Percentiles rank a stretch among this genome's conserved stretches.
phyloP scores from a whole-genome alignment of 2,888 invertebrate genomes.

The Coelinius sp. region DNA sequence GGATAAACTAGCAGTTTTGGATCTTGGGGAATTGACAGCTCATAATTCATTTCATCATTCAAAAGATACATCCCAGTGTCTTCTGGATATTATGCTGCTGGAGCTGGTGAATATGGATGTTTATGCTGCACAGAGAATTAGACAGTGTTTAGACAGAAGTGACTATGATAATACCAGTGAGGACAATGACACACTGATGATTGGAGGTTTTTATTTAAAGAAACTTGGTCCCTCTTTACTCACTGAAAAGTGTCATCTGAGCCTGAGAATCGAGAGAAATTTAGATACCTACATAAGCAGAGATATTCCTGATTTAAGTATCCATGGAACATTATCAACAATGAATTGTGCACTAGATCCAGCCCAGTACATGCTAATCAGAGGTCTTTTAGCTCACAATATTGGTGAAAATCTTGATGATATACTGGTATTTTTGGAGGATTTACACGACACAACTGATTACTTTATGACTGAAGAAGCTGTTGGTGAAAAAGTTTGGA shows the following conservation, averaged over 20 bases:
- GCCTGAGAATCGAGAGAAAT: constrained; percentile 87
- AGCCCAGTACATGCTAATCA: constrained; percentile 88
- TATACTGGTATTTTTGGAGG: constrained; percentile 67
- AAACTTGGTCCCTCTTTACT: constrained; percentile 80
- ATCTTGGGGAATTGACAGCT: constrained; percentile 84
- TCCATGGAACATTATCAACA: constrained; percentile 88
- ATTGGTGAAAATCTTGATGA: constrained; percentile 88
- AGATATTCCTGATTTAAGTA: constrained; percentile 81
- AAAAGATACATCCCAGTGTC: constrained; percentile 74
- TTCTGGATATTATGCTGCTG: constrained; percentile 83
- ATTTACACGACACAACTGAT: constrained; percentile 55
- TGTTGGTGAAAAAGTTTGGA: constrained; percentile 76
- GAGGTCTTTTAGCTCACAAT: constrained; percentile 90
- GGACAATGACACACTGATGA: constrained; percentile 57
- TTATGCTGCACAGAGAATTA: constrained; percentile 75
- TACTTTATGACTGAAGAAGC: constrained; percentile 46
- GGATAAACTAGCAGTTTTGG: constrained; percentile 83
- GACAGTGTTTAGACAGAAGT: constrained; percentile 24
- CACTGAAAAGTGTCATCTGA: constrained; percentile 85
- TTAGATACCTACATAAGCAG: constrained; percentile 75
- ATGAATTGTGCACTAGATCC: constrained; percentile 87
- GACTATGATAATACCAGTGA: constrained; percentile 46
- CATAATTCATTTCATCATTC: constrained; percentile 83
- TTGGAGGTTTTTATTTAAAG: constrained; percentile 73
- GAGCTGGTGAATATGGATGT: constrained; percentile 84